Base-by-base conservation (phyloP, 2,888 invertebrate species). In the Eurois occulta region DNA sequence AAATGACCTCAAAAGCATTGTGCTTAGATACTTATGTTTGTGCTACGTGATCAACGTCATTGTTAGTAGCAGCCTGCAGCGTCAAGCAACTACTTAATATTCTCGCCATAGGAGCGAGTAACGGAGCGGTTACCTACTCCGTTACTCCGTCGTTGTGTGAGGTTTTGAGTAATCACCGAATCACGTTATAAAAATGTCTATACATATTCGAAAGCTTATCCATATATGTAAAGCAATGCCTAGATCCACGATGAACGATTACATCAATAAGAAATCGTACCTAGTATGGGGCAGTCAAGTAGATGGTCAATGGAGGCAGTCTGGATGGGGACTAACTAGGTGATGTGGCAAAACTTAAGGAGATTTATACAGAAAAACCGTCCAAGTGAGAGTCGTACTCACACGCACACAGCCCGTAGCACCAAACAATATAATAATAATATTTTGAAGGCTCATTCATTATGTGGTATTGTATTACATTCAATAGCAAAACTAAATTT, bases 71-170 rank as follows among this genome's bases (percentile, higher is more conserved):
- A 46, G 11, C 48, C 58, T 35, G 52, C 67, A 67, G 38, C 28
- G 66, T 38, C 76, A 28, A 66, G 74, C 65, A 35, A 43, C 74
- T 48, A 77, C 62, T 85, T 84, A 67, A 55, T 84, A 85, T 85
- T 80, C 85, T 32, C 32, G 32, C 58, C 75, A 65, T 55, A 41
- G 46, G 18, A 18, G 60, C 67, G 70, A 28, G 10, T 80, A 84
- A 86, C 80, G 74, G 80, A 46, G 60, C 55, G 18, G 58, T 46
- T 35, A 55, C 73, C 46, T 62, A 48, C 58, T 70, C 84, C 84
- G 86, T 86, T 86, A 85, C 66, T 52, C 68, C 65, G 64, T 55
- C 58, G 67, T 21, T 72, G 74, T 69, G n/a, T 75, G 43, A 28
- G 32, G 58, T 62, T 80, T 72, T 75, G 62, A 43, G n/a, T 64